These are phyloP conservation scores for Zootermopsis nevadensis DNA, from an alignment of 2,888 invertebrate genomes.

Conservation along the genomic window DNA sequence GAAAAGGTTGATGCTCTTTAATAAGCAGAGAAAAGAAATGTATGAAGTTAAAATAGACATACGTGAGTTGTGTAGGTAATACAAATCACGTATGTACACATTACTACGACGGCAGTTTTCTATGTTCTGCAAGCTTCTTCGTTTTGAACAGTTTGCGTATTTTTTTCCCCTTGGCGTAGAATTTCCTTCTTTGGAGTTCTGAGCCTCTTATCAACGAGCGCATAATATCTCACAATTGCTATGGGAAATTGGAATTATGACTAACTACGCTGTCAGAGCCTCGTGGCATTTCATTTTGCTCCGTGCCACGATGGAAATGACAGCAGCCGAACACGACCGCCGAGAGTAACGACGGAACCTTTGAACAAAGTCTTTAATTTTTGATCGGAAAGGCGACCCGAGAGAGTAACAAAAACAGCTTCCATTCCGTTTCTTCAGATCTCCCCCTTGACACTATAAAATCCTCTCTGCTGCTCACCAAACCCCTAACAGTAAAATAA, in stretches of 20 bases:
- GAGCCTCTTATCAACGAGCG: too few relatives aligned
- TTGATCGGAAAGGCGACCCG: conserved; percentile 55
- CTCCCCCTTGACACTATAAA: conserved; percentile 8
- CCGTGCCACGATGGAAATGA: not conserved
- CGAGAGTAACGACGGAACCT: conserved; percentile 50
- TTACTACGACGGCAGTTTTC: too few relatives aligned
- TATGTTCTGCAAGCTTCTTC: too few relatives aligned
- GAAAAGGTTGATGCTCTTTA: too few relatives aligned
- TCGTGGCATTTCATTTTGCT: too few relatives aligned
- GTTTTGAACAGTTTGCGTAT: too few relatives aligned
- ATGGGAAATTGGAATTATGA: conserved; percentile 56
- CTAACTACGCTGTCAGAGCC: conserved; percentile 56
- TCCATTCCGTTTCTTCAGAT: conserved; percentile 1
- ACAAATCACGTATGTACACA: too few relatives aligned
- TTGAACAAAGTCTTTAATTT: conserved; percentile 58
- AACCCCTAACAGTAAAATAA: not conserved
- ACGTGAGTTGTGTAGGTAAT: too few relatives aligned
- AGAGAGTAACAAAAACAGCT: not conserved
- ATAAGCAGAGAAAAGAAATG: too few relatives aligned
- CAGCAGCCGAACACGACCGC: not conserved
- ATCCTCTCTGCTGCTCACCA: not conserved
- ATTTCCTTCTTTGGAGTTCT: too few relatives aligned
- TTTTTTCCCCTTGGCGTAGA: too few relatives aligned
- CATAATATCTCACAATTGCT: not conserved
- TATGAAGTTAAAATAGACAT: too few relatives aligned